Evolutionary conservation across 1,140 invertebrate genomes (phyloP).

Genomic region (Leptonema lineaticorne): DNA sequence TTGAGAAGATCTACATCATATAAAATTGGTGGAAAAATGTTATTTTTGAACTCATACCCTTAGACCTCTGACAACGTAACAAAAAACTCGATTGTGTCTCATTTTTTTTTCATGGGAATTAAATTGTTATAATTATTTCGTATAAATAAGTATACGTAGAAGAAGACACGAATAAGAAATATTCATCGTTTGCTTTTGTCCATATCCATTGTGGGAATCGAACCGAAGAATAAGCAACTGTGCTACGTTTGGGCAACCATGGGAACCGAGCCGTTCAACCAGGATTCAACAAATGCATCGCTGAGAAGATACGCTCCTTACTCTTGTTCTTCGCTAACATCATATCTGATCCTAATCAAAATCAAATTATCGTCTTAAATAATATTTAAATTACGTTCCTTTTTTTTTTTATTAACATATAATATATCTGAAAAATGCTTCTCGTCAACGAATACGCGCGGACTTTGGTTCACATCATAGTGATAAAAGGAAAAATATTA

Average conservation of each 20-base stretch:
- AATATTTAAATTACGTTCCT: neutral
- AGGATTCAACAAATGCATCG: neutral
- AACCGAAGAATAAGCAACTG: conserved; percentile 4
- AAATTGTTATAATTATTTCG: neutral
- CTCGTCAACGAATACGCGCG: neutral
- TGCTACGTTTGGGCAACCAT: conserved; percentile 25
- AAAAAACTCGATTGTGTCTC: no score
- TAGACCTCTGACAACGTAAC: neutral
- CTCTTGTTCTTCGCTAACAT: conserved; percentile 1
- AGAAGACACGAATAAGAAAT: conserved; percentile 1
- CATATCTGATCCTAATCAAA: conserved; percentile 4
- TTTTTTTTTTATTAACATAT: neutral
- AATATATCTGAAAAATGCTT: neutral
- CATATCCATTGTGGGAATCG: conserved; percentile 26
- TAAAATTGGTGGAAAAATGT: neutral
- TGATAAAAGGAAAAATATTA: no score
- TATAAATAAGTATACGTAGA: neutral
- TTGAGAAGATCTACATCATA: neutral
- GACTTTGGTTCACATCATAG: no score
- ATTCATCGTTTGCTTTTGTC: conserved; percentile 15
- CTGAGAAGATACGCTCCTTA: conserved; percentile 9
- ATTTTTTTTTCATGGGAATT: neutral
- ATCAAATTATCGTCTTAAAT: neutral
- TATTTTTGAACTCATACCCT: neutral
- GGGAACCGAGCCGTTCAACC: conserved; percentile 22